These are phyloP conservation scores for Alviniconcha strummeri DNA, from an alignment of 2,888 invertebrate genomes.

Conservation along the genomic window DNA sequence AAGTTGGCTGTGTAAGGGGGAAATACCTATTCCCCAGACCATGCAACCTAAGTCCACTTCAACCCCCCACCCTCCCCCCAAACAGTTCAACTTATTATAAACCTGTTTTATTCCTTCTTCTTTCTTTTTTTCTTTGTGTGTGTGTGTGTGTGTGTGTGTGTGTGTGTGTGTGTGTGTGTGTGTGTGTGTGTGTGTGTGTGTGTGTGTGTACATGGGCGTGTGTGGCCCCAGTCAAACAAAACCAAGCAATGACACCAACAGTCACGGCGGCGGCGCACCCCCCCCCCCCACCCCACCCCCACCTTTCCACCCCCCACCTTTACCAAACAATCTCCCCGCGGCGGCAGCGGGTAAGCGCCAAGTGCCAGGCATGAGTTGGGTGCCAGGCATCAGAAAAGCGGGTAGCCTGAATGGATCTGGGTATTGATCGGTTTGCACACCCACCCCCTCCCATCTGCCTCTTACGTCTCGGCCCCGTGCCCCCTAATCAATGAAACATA, in stretches of 20 bases:
- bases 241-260: neutral
- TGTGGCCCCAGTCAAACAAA: neutral
- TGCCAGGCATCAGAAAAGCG: neutral
- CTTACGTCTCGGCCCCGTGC: neutral
- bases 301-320: neutral
- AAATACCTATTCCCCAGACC: too few species aligned
- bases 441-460: neutral
- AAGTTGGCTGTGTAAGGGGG: too few species aligned
- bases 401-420: neutral
- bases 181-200: neutral
- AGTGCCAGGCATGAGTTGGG: neutral
- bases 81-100: too few species aligned
- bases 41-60: too few species aligned
- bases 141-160: too few species aligned
- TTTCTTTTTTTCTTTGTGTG: too few species aligned
- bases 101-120: too few species aligned
- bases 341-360: slow-evolving; percentile 1
- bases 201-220: neutral
- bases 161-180: neutral
- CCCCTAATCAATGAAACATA: slow-evolving; percentile 22
- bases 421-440: slow-evolving; percentile 14
- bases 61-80: too few species aligned
- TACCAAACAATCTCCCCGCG: neutral
- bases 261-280: neutral
- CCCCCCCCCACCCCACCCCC: neutral